A percentile compares a stretch with the other conserved stretches of the same genome.
phyloP scores from a whole-genome alignment of 2,888 invertebrate species.

The Netelia melanura region DNA sequence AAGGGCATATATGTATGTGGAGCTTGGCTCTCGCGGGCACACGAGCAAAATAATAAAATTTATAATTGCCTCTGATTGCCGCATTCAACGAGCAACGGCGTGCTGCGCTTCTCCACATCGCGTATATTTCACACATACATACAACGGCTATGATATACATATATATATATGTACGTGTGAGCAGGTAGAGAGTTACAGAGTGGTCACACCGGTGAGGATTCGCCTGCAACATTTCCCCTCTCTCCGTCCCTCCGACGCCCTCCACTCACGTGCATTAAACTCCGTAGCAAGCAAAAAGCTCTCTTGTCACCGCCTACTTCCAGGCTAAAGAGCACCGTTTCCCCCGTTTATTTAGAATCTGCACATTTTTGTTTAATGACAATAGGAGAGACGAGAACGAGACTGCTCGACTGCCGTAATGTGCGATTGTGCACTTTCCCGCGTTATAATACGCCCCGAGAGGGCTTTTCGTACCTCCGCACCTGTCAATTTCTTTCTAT shows the following conservation, averaged over 20 bases:
- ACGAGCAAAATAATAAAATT: constrained; percentile 78
- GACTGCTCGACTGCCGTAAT: constrained; percentile 18
- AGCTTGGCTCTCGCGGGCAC: constrained; percentile 42
- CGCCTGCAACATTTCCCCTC: neutral
- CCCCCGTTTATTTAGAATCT: constrained; percentile 64
- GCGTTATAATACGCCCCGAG: constrained; percentile 5
- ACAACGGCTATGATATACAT: constrained; percentile 16
- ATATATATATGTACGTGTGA: constrained; percentile 12
- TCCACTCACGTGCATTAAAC: constrained; percentile 7
- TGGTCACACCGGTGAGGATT: constrained; percentile 31
- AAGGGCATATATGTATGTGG: constrained; percentile 22
- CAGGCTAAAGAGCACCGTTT: constrained; percentile 62
- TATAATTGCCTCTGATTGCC: constrained; percentile 79
- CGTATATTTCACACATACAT: constrained; percentile 1
- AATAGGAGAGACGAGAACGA: constrained; percentile 40
- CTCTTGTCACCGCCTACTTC: constrained; percentile 66
- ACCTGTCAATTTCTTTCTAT: too few species aligned
- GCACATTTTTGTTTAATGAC: constrained; percentile 62
- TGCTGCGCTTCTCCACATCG: constrained; percentile 29
- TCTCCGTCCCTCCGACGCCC: too few species aligned
- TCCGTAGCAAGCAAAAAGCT: constrained; percentile 25
- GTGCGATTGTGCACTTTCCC: constrained; percentile 34
- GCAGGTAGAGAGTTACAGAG: neutral
- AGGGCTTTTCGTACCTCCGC: neutral
- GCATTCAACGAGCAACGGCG: constrained; percentile 71